phyloP scores from a whole-genome alignment of 2,113 vertebrate genomes.

The Bubo bubo region DNA sequence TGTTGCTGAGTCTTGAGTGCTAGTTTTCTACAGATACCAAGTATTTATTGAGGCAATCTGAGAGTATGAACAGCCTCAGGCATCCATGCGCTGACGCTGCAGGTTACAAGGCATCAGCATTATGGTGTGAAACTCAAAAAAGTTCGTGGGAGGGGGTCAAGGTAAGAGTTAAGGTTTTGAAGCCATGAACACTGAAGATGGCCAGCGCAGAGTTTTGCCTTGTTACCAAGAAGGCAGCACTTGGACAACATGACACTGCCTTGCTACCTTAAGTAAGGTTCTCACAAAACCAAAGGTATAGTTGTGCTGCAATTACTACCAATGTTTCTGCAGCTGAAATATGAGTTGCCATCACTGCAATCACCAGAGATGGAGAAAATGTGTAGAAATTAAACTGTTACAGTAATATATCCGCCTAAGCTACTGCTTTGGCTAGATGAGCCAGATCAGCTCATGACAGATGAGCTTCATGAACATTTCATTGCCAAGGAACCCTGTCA shows the following conservation, averaged over 20 bases:
- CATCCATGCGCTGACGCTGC: not conserved
- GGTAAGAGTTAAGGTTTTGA: not conserved
- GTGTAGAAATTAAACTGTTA: conserved; percentile 67
- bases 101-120: not conserved
- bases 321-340: conserved; percentile 15
- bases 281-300: not conserved
- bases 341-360: conserved; percentile 44
- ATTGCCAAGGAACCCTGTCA: conserved; percentile 77
- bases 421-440: conserved; percentile 74
- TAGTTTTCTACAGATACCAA: not conserved
- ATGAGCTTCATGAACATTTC: conserved; percentile 75
- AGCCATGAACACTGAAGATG: not conserved
- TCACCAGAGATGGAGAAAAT: conserved; percentile 52
- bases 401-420: conserved; percentile 60
- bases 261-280: not conserved
- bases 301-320: not conserved
- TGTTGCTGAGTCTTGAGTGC: not conserved
- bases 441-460: conserved; percentile 74
- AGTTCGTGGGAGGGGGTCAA: not conserved
- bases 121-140: not conserved
- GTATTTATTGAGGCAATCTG: conserved; percentile 21
- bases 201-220: not conserved
- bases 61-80: not conserved
- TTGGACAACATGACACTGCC: not conserved
- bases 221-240: accelerated